A percentile compares a stretch with the other conserved stretches of the same genome.
Evolutionary conservation across 2,113 vertebrate genomes (phyloP).

Genomic region (Carettochelys insculpta): DNA sequence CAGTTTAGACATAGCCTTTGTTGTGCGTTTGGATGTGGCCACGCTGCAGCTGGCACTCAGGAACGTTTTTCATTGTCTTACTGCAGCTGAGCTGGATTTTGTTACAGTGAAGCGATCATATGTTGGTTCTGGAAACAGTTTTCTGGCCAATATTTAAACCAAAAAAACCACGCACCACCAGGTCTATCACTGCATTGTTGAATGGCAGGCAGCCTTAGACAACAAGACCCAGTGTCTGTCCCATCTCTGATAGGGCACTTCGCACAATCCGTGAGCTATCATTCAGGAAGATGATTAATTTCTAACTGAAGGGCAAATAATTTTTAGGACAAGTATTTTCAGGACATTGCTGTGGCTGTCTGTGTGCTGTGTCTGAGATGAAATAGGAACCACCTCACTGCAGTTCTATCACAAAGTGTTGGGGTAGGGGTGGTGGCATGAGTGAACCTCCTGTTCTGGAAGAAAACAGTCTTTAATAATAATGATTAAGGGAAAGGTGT

Average conservation of each 20-base stretch:
- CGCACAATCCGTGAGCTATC: no score
- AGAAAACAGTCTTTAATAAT: conserved; percentile 45
- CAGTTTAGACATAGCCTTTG: no score
- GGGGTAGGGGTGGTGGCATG: background rate
- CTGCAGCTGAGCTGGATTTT: background rate
- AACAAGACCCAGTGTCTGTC: background rate
- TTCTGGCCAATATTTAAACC: background rate
- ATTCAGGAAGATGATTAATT: conserved; percentile 28
- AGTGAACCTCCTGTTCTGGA: conserved; percentile 4
- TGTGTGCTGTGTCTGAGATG: conserved; percentile 50
- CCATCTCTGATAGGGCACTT: background rate
- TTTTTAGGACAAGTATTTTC: background rate
- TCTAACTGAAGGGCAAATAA: background rate
- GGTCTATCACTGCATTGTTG: background rate
- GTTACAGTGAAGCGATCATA: background rate
- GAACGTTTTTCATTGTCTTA: background rate
- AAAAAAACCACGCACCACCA: background rate
- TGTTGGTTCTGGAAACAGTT: background rate
- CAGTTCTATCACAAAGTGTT: background rate
- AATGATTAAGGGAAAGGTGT: conserved; percentile 42
- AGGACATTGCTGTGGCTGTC: conserved; percentile 31
- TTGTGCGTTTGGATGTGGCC: background rate
- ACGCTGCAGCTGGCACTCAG: background rate
- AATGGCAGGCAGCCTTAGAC: background rate
- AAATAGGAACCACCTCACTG: conserved; percentile 34